Percentiles rank a stretch among this genome's conserved stretches.
Evolutionary conservation across 2,888 invertebrate genomes (phyloP).

Genomic region (Leptopterna dolabrata): DNA sequence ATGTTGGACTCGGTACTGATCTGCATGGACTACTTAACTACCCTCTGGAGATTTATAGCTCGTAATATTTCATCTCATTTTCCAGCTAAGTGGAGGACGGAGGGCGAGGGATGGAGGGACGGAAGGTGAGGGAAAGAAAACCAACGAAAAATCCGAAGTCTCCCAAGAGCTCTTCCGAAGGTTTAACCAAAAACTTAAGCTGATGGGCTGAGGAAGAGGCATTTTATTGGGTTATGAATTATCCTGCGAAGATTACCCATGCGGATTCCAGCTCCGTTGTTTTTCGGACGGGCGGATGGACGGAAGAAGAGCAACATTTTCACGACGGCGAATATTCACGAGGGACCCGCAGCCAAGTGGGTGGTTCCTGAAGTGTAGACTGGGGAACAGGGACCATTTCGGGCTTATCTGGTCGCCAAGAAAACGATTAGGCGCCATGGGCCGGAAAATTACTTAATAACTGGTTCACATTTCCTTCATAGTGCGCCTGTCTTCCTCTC

Average conservation of each 20-base stretch:
- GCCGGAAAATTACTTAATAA: background rate
- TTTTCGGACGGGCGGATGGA: background rate
- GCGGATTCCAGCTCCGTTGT: background rate
- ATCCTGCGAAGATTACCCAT: conserved; percentile 19
- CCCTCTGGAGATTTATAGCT: background rate
- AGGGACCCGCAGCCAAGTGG: background rate
- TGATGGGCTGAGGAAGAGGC: conserved; percentile 1
- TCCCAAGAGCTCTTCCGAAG: background rate
- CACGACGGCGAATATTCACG: background rate
- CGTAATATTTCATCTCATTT: background rate
- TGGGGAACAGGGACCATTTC: background rate
- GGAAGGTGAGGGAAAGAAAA: background rate
- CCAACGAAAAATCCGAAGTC: background rate
- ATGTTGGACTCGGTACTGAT: no score
- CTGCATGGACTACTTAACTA: background rate
- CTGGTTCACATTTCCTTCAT: no score
- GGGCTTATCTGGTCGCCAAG: background rate
- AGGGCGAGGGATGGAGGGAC: background rate
- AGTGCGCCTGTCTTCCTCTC: no score
- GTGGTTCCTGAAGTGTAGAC: background rate
- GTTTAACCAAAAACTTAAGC: conserved; percentile 10
- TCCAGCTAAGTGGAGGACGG: background rate
- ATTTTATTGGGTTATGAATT: conserved; percentile 24
- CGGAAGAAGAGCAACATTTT: background rate
- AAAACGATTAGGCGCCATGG: background rate